A percentile compares a stretch with the other conserved stretches of the same genome.
These are phyloP conservation scores for Trinectes maculatus DNA, from an alignment of 2,113 vertebrate genomes.

Conservation along the genomic window DNA sequence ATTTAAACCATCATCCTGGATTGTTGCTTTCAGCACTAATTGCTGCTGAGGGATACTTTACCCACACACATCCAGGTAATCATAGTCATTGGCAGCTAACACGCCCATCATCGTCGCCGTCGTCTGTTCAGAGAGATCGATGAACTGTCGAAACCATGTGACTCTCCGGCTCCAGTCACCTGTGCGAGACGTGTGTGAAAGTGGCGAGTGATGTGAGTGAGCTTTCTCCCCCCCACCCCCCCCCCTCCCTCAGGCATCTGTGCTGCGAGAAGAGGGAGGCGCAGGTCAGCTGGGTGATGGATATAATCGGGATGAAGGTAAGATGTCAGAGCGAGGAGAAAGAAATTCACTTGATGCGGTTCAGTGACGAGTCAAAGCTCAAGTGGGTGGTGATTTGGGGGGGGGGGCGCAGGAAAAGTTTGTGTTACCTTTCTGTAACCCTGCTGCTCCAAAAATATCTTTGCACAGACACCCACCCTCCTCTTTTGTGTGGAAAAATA, in stretches of 20 bases:
- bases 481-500: constrained; percentile 39
- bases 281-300: constrained; percentile 89
- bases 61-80: constrained; percentile 18
- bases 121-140: constrained; percentile 5
- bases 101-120: background rate
- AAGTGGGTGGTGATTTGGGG: background rate
- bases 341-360: constrained; percentile 14
- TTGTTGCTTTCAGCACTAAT: constrained; percentile 19
- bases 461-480: background rate
- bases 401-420: constrained; percentile 2
- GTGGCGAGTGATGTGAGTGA: constrained; percentile 14
- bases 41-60: background rate
- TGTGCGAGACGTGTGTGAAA: constrained; percentile 30
- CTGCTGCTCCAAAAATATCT: constrained; percentile 18
- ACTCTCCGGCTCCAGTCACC: constrained; percentile 13
- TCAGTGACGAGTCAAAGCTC: background rate
- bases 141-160: constrained; percentile 10
- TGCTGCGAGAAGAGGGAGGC: constrained; percentile 88
- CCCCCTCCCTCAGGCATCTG: constrained; percentile 86
- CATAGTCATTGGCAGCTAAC: constrained; percentile 6
- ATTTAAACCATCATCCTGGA: constrained; percentile 37
- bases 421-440: background rate
- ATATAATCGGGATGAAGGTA: constrained; percentile 91
- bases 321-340: constrained; percentile 7
- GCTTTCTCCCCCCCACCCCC: background rate